Base-by-base conservation (phyloP, 1,140 invertebrate genomes). In the Holotrichia oblita region DNA sequence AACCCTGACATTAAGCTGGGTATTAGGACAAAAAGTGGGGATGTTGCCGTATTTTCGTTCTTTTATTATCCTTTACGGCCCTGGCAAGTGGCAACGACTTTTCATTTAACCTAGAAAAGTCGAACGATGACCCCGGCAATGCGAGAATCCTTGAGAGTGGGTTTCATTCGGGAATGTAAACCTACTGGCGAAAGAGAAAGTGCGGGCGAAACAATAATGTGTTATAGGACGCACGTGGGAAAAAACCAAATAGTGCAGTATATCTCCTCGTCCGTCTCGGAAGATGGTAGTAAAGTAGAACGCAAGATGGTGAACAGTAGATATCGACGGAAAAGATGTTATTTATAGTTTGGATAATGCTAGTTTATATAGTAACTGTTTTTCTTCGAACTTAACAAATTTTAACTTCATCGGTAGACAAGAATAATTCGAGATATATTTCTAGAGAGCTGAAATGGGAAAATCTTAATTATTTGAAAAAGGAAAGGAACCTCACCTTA, bases 61-160 rank as follows among this genome's bases (percentile, higher is more conserved):
- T 10, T 27, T 7, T 34, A 69, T 7, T 9, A 27, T 17, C 48
- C n/a, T 55, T 55, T 55, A 55, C 14, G 14, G 48, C 48, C n/a
- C 61, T 6, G 61, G 61, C 12, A 69, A 34, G 61, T 34, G 61
- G 20, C 61, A 34, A 34, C 61, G 22, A 34, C 61, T 69, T 69
- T 69, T 34, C 61, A 69, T 69, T 69, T 69, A 69, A 69, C 61
- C 61, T 69, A 69, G 61, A 69, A 69, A 69, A 69, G 61, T 69
- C 61, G 61, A 69, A 69, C 61, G 22, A 69, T 27, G 61, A 69
- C 61, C 61, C 61, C 61, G 61, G 61, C 61, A 69, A 69, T 20
- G 61, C 61, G 20, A 34, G 27, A 69, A 69, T 69, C 61, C 61
- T 69, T 69, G 61, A 34, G 61, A 24, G 61, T 22, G 61, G 61